Evolutionary conservation across 2,797 vertebrate species (phyloP).

Genomic region (Pantherophis vulpinus): DNA sequence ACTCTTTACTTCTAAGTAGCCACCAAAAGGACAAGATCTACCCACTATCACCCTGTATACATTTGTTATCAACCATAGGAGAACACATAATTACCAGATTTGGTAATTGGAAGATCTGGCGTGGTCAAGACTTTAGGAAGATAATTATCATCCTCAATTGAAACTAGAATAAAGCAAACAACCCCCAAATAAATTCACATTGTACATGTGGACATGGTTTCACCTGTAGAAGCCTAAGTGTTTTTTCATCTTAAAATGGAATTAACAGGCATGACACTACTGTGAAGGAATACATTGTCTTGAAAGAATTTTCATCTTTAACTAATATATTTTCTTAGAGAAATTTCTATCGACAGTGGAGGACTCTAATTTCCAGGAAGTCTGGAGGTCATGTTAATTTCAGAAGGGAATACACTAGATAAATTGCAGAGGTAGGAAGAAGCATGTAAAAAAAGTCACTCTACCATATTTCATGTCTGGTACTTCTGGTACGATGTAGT

Average conservation of each 20-base stretch:
- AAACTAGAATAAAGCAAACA: neutral
- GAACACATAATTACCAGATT: slow-evolving; percentile 10
- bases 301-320: too few species aligned
- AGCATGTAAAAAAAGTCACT: neutral
- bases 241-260: too few species aligned
- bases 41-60: too few species aligned
- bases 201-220: too few species aligned
- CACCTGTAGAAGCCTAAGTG: too few species aligned
- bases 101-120: slow-evolving; percentile 14
- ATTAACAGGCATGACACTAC: too few species aligned
- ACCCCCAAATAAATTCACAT: neutral
- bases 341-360: too few species aligned
- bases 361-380: neutral
- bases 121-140: neutral
- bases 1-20: neutral
- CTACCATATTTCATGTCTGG: slow-evolving; percentile 31
- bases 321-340: neutral
- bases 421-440: neutral
- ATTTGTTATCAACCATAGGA: neutral
- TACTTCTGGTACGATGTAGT: slow-evolving; percentile 12
- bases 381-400: neutral
- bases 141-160: slow-evolving; percentile 6
- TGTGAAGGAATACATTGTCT: too few species aligned
- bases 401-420: neutral
- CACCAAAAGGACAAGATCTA: neutral